Evolutionary conservation across 2,888 invertebrate genomes (phyloP).

Genomic region (Actias luna): DNA sequence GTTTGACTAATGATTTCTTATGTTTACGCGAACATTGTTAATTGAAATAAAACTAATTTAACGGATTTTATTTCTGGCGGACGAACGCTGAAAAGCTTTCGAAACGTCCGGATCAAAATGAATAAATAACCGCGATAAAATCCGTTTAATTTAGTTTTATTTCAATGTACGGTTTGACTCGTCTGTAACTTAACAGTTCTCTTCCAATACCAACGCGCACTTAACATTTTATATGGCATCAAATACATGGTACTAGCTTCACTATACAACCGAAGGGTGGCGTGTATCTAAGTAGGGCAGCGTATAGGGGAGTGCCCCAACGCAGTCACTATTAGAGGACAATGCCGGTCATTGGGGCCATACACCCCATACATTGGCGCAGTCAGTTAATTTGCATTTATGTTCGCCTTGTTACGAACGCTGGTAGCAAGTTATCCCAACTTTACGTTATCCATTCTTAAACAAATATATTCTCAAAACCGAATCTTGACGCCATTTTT

Average conservation of each 20-base stretch:
- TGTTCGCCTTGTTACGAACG: slow-evolving; percentile 42
- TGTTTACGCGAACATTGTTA: too few species aligned
- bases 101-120: too few species aligned
- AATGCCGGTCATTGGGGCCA: slow-evolving; percentile 59
- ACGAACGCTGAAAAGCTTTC: too few species aligned
- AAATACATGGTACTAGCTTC: not conserved
- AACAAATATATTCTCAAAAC: not conserved
- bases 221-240: slow-evolving; percentile 2
- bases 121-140: too few species aligned
- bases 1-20: too few species aligned
- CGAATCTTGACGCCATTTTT: too few species aligned
- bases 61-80: too few species aligned
- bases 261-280: slow-evolving; percentile 36
- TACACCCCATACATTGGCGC: slow-evolving; percentile 39
- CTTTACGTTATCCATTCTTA: not conserved
- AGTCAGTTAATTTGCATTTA: slow-evolving; percentile 74
- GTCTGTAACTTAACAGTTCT: not conserved
- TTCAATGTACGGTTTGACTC: not conserved
- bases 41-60: too few species aligned
- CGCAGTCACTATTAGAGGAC: slow-evolving; percentile 60
- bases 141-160: too few species aligned
- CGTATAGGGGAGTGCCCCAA: slow-evolving; percentile 46
- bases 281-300: slow-evolving; percentile 50
- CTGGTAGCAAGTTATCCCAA: slow-evolving; percentile 16
- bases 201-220: not conserved